Percentiles rank a stretch among this genome's conserved stretches.
Evolutionary conservation across 2,797 vertebrate species (phyloP).

Genomic region (Sebastes hubbsi): DNA sequence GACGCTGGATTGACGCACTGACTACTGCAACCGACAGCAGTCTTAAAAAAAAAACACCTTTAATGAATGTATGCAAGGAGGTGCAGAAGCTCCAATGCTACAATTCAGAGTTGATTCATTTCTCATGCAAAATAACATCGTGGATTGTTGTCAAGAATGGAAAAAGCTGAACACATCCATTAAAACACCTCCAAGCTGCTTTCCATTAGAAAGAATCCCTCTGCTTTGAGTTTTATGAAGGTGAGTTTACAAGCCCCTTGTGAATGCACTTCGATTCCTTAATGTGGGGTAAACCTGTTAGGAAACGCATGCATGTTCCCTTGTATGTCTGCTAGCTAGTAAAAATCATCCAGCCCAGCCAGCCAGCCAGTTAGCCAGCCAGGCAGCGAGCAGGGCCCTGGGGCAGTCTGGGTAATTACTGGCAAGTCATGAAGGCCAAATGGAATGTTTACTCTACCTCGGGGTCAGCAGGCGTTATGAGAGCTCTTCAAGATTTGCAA

Average conservation of each 20-base stretch:
- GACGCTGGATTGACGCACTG: too few relatives aligned
- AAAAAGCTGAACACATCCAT: constrained; percentile 36
- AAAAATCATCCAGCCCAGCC: constrained; percentile 58
- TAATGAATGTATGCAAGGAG: constrained; percentile 8
- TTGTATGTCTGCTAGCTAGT: constrained; percentile 67
- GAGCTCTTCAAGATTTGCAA: constrained; percentile 72
- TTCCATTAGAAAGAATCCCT: constrained; percentile 47
- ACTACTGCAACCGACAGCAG: constrained; percentile 8
- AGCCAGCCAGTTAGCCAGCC: constrained; percentile 37
- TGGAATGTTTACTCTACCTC: constrained; percentile 83
- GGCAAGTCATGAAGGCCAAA: constrained; percentile 82
- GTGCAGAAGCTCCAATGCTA: not conserved
- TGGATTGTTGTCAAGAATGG: constrained; percentile 1
- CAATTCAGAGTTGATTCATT: not conserved
- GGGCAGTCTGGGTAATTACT: constrained; percentile 83
- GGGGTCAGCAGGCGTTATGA: constrained; percentile 74
- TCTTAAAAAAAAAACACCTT: constrained; percentile 18
- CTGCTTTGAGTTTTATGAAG: constrained; percentile 45
- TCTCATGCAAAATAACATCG: not conserved
- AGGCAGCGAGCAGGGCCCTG: constrained; percentile 64
- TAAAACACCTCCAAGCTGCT: constrained; percentile 33
- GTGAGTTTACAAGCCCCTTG: constrained; percentile 53
- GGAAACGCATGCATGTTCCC: constrained; percentile 64
- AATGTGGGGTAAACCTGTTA: constrained; percentile 57
- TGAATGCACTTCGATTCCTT: constrained; percentile 46